These are phyloP conservation scores for Cephalopterus ornatus DNA, from an alignment of 2,113 vertebrate genomes.

Conservation along the genomic window DNA sequence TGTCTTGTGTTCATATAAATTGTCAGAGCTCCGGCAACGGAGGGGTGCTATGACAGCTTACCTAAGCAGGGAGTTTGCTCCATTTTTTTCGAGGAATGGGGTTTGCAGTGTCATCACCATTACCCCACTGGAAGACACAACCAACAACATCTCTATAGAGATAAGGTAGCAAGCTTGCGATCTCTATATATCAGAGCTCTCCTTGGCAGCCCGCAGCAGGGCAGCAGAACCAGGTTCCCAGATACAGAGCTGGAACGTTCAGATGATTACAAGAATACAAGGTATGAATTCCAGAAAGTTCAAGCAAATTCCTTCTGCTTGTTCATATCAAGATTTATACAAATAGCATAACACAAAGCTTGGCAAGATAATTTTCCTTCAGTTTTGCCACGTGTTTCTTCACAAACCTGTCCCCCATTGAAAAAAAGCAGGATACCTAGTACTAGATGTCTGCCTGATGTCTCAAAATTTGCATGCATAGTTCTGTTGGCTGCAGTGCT, in stretches of 20 bases:
- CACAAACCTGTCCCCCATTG: not conserved
- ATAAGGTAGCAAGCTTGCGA: not conserved
- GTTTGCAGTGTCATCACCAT: not conserved
- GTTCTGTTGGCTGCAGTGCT: slow-evolving; percentile 52
- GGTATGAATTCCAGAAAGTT: slow-evolving; percentile 41
- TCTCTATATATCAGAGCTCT: not conserved
- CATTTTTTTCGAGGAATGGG: not conserved
- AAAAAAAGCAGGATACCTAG: not conserved
- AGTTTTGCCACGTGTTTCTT: slow-evolving; percentile 25
- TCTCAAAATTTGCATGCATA: not conserved
- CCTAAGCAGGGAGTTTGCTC: not conserved
- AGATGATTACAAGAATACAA: not conserved
- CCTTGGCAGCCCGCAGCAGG: not conserved
- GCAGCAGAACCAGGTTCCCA: not conserved
- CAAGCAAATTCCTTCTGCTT: slow-evolving; percentile 43
- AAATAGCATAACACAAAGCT: not conserved
- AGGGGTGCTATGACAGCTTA: not conserved
- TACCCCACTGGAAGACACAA: not conserved
- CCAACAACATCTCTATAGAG: not conserved
- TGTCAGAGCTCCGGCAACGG: not conserved
- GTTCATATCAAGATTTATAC: slow-evolving; percentile 40
- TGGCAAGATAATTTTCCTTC: slow-evolving; percentile 36
- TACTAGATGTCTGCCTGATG: not conserved
- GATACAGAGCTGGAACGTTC: not conserved
- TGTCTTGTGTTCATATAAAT: not conserved